Conservation (phyloP, 2,113 vertebrate species). For the Pterocles orientalis region DNA sequence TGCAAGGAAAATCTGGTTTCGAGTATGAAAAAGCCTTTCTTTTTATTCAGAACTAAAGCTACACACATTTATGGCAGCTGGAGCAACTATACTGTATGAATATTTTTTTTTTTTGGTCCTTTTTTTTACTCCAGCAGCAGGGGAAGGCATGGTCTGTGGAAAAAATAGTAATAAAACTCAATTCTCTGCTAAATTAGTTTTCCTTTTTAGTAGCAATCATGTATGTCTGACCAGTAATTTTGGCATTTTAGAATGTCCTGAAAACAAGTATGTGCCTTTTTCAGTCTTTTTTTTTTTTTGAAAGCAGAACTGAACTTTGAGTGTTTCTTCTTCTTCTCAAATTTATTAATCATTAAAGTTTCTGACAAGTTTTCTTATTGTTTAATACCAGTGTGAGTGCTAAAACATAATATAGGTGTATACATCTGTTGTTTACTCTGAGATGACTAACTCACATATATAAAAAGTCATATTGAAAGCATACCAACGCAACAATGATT, state of each 20-base stretch:
- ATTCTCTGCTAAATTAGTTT: not conserved
- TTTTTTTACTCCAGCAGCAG: not conserved
- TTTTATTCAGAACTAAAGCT: not conserved
- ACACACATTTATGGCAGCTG: not conserved
- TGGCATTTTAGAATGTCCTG: not conserved
- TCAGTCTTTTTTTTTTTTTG: not conserved
- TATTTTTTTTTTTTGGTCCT: not conserved
- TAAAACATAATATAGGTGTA: slow-evolving; percentile 76
- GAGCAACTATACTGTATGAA: not conserved
- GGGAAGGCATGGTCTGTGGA: not conserved
- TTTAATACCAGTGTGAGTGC: slow-evolving; percentile 72
- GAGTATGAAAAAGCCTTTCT: not conserved
- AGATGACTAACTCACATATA: slow-evolving; percentile 72
- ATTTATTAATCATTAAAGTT: slow-evolving; percentile 74
- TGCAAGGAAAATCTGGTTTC: not conserved
- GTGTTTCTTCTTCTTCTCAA: slow-evolving; percentile 64
- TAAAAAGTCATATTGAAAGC: slow-evolving; percentile 56
- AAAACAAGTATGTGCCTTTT: not conserved
- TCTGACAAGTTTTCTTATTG: slow-evolving; percentile 79
- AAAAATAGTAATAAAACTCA: not conserved
- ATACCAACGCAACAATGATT: slow-evolving; percentile 37
- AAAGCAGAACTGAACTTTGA: slow-evolving; percentile 53
- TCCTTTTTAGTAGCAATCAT: not conserved
- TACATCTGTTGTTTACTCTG: slow-evolving; percentile 81
- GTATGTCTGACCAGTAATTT: not conserved